These are phyloP conservation scores for Plodia interpunctella DNA, from an alignment of 1,140 invertebrate species.

Conservation along the genomic window DNA sequence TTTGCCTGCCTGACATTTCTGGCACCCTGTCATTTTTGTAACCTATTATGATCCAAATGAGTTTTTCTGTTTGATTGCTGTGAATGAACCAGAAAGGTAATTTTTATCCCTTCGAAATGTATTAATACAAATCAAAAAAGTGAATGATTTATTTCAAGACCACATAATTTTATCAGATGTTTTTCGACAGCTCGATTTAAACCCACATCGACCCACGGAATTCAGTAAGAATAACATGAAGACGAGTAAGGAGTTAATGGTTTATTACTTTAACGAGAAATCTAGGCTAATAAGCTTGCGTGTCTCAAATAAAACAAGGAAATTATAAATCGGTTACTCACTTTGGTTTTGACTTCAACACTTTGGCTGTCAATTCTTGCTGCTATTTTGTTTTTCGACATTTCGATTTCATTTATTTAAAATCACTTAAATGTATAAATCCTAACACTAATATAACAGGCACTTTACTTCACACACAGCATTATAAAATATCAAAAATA, in stretches of 20 bases:
- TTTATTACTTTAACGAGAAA: conserved; percentile 10
- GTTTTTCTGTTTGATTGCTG: neutral
- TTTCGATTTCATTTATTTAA: conserved; percentile 74
- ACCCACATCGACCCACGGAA: neutral
- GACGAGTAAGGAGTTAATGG: neutral
- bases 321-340: conserved; percentile 71
- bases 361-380: conserved; percentile 79
- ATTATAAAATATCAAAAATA: conserved; percentile 69
- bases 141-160: neutral
- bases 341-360: conserved; percentile 85
- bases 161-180: neutral
- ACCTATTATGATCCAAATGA: too few relatives aligned
- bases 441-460: conserved; percentile 57
- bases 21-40: too few relatives aligned
- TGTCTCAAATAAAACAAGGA: conserved; percentile 32
- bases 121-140: too few relatives aligned
- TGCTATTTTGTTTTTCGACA: conserved; percentile 84
- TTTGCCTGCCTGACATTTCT: too few relatives aligned
- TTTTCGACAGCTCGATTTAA: neutral
- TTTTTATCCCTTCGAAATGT: too few relatives aligned
- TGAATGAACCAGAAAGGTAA: too few relatives aligned
- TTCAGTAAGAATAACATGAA: neutral
- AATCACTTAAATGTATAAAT: conserved; percentile 45
- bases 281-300: conserved; percentile 24
- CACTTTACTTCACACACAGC: conserved; percentile 64